phyloP scores from a whole-genome alignment of 23 tunicate genomes.

The Clavelina lepadiformis region DNA sequence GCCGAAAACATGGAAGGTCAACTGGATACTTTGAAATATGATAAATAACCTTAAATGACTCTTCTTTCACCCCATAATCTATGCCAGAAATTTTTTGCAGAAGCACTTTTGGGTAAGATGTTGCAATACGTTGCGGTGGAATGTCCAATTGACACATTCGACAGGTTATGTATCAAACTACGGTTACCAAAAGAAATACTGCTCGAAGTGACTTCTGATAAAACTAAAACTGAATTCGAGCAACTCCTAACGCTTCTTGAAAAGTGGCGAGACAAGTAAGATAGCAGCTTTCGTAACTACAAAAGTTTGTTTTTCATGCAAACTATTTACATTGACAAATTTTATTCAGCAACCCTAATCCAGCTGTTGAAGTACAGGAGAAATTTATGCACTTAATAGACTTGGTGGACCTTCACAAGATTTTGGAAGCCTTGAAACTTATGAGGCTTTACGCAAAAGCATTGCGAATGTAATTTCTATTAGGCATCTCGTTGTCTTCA shows the following conservation, averaged over 20 bases:
- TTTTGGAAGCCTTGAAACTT: not conserved
- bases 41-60: not conserved
- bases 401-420: not conserved
- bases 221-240: constrained; percentile 27
- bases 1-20: constrained; percentile 41
- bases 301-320: not conserved
- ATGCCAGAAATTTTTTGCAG: not conserved
- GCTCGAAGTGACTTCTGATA: constrained; percentile 13
- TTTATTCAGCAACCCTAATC: not conserved
- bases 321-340: too few species aligned
- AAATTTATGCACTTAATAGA: not conserved
- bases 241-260: constrained; percentile 23
- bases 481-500: not conserved
- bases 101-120: constrained; percentile 33
- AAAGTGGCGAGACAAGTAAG: constrained; percentile 26
- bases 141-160: constrained; percentile 32
- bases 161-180: constrained; percentile 33
- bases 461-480: not conserved
- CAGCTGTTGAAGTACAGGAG: not conserved
- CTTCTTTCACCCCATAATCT: not conserved
- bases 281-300: too few species aligned
- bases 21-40: not conserved
- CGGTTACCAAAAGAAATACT: constrained; percentile 19
- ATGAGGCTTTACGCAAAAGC: not conserved
- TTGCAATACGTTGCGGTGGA: constrained; percentile 21